Percentiles rank a stretch among this genome's conserved stretches.
These are phyloP conservation scores for Trichomycterus rosablanca DNA, from an alignment of 2,113 vertebrate species.

Conservation along the genomic window DNA sequence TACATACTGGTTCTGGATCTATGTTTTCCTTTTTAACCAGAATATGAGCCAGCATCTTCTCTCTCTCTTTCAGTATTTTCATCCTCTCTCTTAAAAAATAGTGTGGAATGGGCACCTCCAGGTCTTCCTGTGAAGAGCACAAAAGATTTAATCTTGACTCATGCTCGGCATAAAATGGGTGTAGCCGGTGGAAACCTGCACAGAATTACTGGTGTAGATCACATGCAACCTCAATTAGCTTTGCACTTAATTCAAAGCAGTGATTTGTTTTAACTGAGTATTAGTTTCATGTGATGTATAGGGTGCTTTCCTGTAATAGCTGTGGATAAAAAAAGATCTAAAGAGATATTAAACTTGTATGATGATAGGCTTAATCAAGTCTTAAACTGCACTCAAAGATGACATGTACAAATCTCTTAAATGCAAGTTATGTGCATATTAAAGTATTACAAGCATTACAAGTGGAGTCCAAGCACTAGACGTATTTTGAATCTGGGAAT, in stretches of 20 bases:
- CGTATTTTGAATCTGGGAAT: too few species aligned
- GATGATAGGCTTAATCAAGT: not conserved
- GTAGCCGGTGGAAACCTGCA: constrained; percentile 9
- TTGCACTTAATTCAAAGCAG: constrained; percentile 23
- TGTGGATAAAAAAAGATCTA: too few species aligned
- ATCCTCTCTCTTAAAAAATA: constrained; percentile 79
- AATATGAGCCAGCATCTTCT: constrained; percentile 67
- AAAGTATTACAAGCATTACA: not conserved
- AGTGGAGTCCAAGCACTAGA: too few species aligned
- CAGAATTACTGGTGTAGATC: constrained; percentile 21
- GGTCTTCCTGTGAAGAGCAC: constrained; percentile 63
- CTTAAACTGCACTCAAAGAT: not conserved
- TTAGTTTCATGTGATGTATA: not conserved
- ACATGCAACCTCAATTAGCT: constrained; percentile 34
- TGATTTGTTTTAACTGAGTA: constrained; percentile 21
- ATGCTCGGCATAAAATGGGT: constrained; percentile 12
- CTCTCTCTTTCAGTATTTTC: constrained; percentile 65
- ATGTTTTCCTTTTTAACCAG: constrained; percentile 53
- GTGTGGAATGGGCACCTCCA: constrained; percentile 79
- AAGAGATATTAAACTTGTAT: too few species aligned
- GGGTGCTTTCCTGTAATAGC: too few species aligned
- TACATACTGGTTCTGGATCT: constrained; percentile 47
- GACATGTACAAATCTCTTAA: not conserved
- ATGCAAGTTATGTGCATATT: not conserved
- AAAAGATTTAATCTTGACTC: constrained; percentile 22